Evolutionary conservation across 2,113 vertebrate species (phyloP), one percentile per base, ranked within the genome.

Genomic region (Pipra filicauda): DNA sequence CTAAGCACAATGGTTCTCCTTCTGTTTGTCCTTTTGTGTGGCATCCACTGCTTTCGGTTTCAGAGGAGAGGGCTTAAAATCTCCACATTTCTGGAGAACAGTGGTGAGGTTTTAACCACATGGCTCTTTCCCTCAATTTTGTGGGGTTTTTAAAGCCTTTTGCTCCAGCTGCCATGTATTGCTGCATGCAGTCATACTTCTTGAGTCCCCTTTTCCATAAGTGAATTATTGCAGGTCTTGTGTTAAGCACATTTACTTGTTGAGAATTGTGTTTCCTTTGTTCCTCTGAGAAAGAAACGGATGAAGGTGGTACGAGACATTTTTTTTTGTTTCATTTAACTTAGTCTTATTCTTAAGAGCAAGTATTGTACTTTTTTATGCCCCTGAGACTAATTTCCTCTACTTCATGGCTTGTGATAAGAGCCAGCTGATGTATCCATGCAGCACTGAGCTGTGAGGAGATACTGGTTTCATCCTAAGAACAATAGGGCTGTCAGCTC

Each of bases 141-240:
- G 9, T 23, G 22, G 37, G 0, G 0, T 19, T 66, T 77, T 66
- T 28, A 3, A 0, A 39, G 14, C 6, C 11, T 64, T 89, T 94
- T 87, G 20, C 46, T 77, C 28, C 55, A 77, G 31, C 37, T 87
- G 28, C 55, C 66, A 3, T 15, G 3, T 23, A 70, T 39, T 77
- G 28, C 28, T 75, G 9, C 8, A 65, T 65, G 44, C 24, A 49
- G 59, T 88, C 64, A 58, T 37, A 43, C 44, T 65, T 91, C 19
- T 41, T 35, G 37, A 88, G 64, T 85, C 51, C 65, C 16, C 21
- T 85, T 91, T 80, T 88, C 67, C 19, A 1, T 10, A 83, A 82
- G 5, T 35, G 26, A 62, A 67, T 6, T 37, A 88, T 73, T 54
- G 30, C 20, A 76, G 28, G 18, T 70, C 16, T 44, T 57, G 5